Conservation (phyloP, 1,140 invertebrate genomes). For the Leptinotarsa defecta region DNA sequence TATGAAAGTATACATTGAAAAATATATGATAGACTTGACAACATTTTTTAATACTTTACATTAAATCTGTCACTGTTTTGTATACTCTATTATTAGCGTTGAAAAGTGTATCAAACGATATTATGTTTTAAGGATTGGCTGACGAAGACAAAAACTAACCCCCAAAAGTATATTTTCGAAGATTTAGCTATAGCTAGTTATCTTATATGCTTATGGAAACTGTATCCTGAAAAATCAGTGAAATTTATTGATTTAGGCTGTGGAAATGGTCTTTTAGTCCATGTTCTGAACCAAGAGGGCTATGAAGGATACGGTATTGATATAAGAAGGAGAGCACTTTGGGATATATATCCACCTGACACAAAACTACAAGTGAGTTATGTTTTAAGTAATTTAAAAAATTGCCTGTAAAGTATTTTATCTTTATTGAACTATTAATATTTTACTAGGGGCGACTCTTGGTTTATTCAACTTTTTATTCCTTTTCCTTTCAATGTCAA, state of each 20-base stretch:
- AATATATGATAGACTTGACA: too few relatives aligned
- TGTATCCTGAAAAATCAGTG: slow-evolving; percentile 61
- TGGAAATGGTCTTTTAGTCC: slow-evolving; percentile 93
- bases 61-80: neutral
- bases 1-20: too few relatives aligned
- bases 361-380: slow-evolving; percentile 57
- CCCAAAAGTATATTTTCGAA: slow-evolving; percentile 94
- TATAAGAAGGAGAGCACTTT: slow-evolving; percentile 86
- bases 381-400: neutral
- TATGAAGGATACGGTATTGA: slow-evolving; percentile 88
- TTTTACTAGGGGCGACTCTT: too few relatives aligned
- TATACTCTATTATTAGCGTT: neutral
- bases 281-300: slow-evolving; percentile 85
- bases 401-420: too few relatives aligned
- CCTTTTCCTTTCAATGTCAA: too few relatives aligned
- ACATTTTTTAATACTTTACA: too few relatives aligned
- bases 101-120: neutral
- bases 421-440: too few relatives aligned
- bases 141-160: slow-evolving; percentile 81
- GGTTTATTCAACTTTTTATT: too few relatives aligned
- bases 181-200: slow-evolving; percentile 95
- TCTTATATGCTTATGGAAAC: slow-evolving; percentile 79
- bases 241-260: slow-evolving; percentile 94
- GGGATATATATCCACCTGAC: slow-evolving; percentile 74
- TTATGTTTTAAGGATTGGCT: slow-evolving; percentile 71